A percentile compares a stretch with the other conserved stretches of the same genome.
Evolutionary conservation across 92 coral and sea anemone genomes (phyloP).

Genomic region (Isaurus tuberculatus): DNA sequence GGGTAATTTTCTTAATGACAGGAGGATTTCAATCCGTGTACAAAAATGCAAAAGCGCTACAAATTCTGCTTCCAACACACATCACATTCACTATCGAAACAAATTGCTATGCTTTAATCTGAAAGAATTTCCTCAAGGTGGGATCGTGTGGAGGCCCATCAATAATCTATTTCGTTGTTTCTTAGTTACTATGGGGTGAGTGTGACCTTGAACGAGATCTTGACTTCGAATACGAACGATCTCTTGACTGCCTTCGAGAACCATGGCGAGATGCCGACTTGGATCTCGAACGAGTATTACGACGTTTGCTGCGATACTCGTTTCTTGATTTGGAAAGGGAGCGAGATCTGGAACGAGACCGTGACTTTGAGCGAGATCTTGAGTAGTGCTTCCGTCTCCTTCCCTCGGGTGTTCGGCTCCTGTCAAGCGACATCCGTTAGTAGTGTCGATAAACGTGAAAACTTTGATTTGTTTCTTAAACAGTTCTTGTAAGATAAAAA

Average conservation of each 20-base stretch:
- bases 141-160: background rate
- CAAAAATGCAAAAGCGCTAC: background rate
- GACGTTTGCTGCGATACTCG: slow-evolving; percentile 39
- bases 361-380: slow-evolving; percentile 59
- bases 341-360: slow-evolving; percentile 69
- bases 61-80: background rate
- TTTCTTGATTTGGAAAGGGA: slow-evolving; percentile 43
- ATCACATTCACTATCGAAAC: background rate
- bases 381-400: slow-evolving; percentile 51
- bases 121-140: background rate
- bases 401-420: slow-evolving; percentile 83
- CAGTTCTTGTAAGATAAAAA: background rate
- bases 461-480: background rate
- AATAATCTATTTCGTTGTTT: background rate
- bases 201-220: slow-evolving; percentile 70
- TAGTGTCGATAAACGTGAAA: background rate
- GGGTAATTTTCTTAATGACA: background rate
- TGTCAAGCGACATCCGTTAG: background rate
- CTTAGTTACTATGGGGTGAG: slow-evolving; percentile 46
- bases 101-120: background rate
- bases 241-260: slow-evolving; percentile 39
- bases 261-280: slow-evolving; percentile 61
- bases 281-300: slow-evolving; percentile 56
- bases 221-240: slow-evolving; percentile 64
- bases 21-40: background rate